Evolutionary conservation across 1,140 invertebrate genomes (phyloP).

Genomic region (Drosophila eugracilis): DNA sequence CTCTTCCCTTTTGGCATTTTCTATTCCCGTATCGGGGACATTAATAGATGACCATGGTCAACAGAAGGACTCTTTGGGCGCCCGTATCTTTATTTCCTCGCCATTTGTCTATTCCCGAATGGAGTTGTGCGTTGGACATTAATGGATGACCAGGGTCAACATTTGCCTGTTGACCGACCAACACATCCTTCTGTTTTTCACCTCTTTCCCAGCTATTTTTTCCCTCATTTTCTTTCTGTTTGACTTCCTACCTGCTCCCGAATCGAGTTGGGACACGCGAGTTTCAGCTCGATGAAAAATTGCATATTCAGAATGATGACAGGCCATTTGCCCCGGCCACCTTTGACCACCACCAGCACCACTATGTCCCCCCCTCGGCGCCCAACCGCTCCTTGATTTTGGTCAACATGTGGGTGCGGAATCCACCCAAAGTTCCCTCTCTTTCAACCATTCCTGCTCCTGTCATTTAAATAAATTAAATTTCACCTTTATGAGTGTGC

Average conservation of each 20-base stretch:
- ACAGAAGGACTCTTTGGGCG: conserved; percentile 22
- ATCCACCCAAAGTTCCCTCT: not conserved
- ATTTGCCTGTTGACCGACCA: not conserved
- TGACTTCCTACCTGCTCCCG: not conserved
- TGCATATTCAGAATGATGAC: conserved; percentile 65
- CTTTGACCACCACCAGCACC: conserved; percentile 1
- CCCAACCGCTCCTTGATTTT: conserved; percentile 52
- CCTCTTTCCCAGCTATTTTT: not conserved
- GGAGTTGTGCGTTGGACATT: conserved; percentile 20
- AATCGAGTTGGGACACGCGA: conserved; percentile 55
- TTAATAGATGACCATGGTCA: conserved; percentile 52
- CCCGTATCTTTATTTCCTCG: conserved; percentile 15
- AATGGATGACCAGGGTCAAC: conserved; percentile 62
- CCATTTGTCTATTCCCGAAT: conserved; percentile 28
- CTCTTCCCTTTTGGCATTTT: not conserved
- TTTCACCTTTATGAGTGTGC: conserved; percentile 63
- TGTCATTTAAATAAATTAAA: conserved; percentile 81
- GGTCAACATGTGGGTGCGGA: conserved; percentile 53
- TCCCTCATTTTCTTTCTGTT: not conserved
- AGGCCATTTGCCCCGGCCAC: conserved; percentile 5
- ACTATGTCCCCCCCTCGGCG: too few species aligned
- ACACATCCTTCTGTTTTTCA: not conserved
- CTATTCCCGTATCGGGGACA: conserved; percentile 24
- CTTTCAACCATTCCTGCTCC: not conserved
- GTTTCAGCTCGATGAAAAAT: conserved; percentile 69